Percentiles rank a stretch among this genome's conserved stretches.
phyloP scores from a whole-genome alignment of 2,797 vertebrate species.

The Falco biarmicus region DNA sequence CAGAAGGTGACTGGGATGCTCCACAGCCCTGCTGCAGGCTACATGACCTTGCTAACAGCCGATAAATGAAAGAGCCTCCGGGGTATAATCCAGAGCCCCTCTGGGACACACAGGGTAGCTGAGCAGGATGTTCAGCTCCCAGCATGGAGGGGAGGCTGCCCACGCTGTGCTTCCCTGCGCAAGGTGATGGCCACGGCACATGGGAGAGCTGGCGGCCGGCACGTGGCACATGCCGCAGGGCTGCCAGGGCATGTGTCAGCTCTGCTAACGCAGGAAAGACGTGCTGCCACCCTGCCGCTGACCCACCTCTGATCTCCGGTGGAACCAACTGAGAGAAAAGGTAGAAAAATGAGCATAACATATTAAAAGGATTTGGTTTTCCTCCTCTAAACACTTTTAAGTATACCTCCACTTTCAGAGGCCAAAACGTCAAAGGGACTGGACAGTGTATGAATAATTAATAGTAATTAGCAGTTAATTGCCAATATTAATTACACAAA shows the following conservation, averaged over 20 bases:
- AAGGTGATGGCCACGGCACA: accelerated
- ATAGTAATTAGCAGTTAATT: background rate
- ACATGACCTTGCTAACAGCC: accelerated
- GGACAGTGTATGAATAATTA: background rate
- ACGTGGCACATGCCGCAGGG: accelerated
- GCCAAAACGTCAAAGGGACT: background rate
- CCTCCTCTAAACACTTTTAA: background rate
- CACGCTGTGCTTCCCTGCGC: accelerated
- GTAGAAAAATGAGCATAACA: accelerated
- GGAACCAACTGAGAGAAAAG: accelerated
- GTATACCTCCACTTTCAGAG: background rate
- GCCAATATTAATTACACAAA: background rate
- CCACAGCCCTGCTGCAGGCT: background rate
- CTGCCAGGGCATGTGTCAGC: accelerated
- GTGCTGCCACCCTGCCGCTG: accelerated
- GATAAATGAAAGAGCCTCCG: accelerated
- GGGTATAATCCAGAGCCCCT: background rate
- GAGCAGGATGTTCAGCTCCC: background rate
- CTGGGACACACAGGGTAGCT: accelerated
- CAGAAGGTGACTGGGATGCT: background rate
- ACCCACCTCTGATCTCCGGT: accelerated
- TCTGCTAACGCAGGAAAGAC: accelerated
- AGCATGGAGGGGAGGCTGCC: background rate
- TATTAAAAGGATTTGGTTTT: background rate
- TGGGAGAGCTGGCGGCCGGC: background rate